phyloP scores from a whole-genome alignment of 2,888 invertebrate species.

The Drosophila rellima region DNA sequence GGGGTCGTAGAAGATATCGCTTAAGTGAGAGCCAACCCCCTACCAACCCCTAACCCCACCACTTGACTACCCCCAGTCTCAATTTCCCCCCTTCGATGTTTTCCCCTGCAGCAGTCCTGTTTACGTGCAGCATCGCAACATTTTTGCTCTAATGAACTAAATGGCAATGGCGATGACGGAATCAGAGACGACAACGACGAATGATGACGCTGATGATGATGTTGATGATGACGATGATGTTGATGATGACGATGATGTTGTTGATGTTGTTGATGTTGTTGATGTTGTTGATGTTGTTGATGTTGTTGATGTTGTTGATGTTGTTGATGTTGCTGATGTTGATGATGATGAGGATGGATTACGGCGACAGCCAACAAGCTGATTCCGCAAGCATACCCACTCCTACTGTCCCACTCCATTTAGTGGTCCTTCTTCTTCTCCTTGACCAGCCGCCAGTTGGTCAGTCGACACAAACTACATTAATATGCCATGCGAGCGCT shows the following conservation, averaged over 20 bases:
- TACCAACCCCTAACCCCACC: constrained; percentile 10
- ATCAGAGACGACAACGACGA: constrained; percentile 9
- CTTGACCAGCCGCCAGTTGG: constrained; percentile 51
- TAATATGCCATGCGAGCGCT: constrained; percentile 78
- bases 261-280: constrained; percentile 8
- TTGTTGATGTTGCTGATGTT: neutral
- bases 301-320: neutral
- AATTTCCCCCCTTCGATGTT: neutral
- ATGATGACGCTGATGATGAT: constrained; percentile 1
- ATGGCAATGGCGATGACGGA: constrained; percentile 69
- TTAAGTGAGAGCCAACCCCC: constrained; percentile 43
- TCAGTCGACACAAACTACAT: constrained; percentile 57
- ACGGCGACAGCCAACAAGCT: constrained; percentile 25
- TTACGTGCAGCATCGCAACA: constrained; percentile 68
- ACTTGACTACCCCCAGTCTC: neutral
- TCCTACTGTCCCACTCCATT: neutral
- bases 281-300: no score
- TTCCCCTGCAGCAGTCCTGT: constrained; percentile 15
- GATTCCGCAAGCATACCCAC: constrained; percentile 62
- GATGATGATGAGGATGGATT: constrained; percentile 7
- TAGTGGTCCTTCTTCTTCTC: constrained; percentile 10
- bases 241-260: neutral
- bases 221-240: constrained; percentile 16
- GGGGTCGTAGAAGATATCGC: constrained; percentile 14
- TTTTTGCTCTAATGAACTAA: constrained; percentile 81